Percentiles rank a stretch among this genome's conserved stretches.
These are phyloP conservation scores for Pygathrix nemaeus DNA, from an alignment of 2,113 vertebrate genomes.

Conservation along the genomic window DNA sequence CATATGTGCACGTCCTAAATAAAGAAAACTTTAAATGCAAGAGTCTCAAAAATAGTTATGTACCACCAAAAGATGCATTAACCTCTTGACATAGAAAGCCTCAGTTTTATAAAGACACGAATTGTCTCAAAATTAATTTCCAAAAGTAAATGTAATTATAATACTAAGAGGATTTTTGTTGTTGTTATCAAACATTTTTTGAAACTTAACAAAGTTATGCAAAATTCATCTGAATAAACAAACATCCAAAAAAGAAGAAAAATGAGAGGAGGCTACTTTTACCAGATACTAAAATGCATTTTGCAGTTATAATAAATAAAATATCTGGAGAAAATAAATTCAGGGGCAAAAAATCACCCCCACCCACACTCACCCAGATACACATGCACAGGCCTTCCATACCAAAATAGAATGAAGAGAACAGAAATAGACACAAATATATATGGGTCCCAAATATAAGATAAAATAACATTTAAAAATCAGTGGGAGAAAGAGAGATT, in stretches of 20 bases:
- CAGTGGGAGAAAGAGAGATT: not conserved
- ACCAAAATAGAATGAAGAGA: not conserved
- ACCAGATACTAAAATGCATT: not conserved
- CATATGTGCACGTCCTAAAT: not conserved
- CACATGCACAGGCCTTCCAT: not conserved
- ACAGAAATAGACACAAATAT: not conserved
- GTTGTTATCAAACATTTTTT: not conserved
- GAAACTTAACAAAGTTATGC: not conserved
- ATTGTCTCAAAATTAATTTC: not conserved
- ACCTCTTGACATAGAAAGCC: not conserved
- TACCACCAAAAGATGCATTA: not conserved
- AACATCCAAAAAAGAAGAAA: not conserved
- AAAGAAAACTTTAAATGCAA: not conserved
- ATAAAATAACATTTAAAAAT: conserved; percentile 36
- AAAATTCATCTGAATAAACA: conserved; percentile 9
- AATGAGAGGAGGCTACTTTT: not conserved
- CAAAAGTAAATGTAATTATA: not conserved
- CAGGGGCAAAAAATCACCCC: not conserved
- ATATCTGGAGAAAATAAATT: conserved; percentile 12
- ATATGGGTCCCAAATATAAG: not conserved
- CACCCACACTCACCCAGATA: not conserved
- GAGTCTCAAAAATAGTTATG: not conserved
- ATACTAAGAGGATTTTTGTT: not conserved
- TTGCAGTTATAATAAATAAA: not conserved
- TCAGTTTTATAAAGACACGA: not conserved